Percentiles rank a stretch among this genome's conserved stretches.
phyloP scores from a whole-genome alignment of 1,140 invertebrate species.

The Stratiolaelaps scimitus region DNA sequence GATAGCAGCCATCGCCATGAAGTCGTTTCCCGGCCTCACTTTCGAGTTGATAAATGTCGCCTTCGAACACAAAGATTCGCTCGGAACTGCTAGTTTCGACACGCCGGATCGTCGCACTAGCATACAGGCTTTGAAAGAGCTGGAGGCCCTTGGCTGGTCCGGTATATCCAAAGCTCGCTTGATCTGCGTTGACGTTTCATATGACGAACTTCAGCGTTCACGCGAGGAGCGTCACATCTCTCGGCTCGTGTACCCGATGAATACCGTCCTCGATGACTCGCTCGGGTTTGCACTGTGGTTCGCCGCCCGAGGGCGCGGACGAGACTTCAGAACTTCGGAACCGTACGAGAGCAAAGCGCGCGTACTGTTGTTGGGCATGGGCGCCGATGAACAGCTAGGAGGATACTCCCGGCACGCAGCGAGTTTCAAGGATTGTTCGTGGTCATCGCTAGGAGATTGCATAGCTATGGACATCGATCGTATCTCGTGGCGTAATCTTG shows the following conservation, averaged over 20 bases:
- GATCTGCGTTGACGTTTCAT: slow-evolving; percentile 30
- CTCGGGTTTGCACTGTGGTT: slow-evolving; percentile 88
- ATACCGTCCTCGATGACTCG: slow-evolving; percentile 87
- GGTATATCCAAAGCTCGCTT: slow-evolving; percentile 41
- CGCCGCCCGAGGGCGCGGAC: slow-evolving; percentile 60
- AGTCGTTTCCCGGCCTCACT: slow-evolving; percentile 54
- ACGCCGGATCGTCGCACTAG: slow-evolving; percentile 72
- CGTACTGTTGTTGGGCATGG: slow-evolving; percentile 78
- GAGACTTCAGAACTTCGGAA: neutral
- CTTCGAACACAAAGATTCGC: slow-evolving; percentile 50
- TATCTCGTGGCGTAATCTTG: slow-evolving; percentile 80
- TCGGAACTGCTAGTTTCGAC: slow-evolving; percentile 39
- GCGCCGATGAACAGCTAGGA: slow-evolving; percentile 90
- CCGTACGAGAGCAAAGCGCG: slow-evolving; percentile 37
- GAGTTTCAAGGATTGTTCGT: slow-evolving; percentile 49
- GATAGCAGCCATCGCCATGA: slow-evolving; percentile 62
- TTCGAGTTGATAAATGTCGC: slow-evolving; percentile 95
- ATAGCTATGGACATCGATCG: slow-evolving; percentile 62
- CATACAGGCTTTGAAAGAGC: slow-evolving; percentile 55
- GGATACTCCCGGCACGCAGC: slow-evolving; percentile 79
- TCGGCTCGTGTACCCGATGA: slow-evolving; percentile 64
- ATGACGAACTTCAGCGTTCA: slow-evolving; percentile 28
- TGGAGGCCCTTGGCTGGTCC: slow-evolving; percentile 57
- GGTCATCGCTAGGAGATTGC: slow-evolving; percentile 54
- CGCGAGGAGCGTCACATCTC: slow-evolving; percentile 48